Evolutionary conservation across 2,888 invertebrate genomes (phyloP).

Genomic region (Protonemura montana): DNA sequence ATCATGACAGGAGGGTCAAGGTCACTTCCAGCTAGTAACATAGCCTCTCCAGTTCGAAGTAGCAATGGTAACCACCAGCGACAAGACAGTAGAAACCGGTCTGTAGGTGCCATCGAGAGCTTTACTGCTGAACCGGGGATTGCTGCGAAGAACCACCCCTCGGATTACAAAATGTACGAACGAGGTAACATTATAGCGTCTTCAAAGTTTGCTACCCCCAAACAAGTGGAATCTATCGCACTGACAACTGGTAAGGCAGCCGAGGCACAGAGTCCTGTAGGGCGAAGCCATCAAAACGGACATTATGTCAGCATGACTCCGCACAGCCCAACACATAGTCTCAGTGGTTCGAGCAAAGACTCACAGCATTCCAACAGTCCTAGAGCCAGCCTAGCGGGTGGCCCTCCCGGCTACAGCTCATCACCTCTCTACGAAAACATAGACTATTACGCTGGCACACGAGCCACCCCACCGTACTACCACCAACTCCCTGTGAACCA

Average conservation of each 20-base stretch:
- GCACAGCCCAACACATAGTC: conserved; percentile 67
- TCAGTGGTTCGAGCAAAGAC: conserved; percentile 68
- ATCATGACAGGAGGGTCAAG: conserved; percentile 48
- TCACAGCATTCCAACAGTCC: conserved; percentile 59
- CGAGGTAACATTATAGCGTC: conserved; percentile 78
- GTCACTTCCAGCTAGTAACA: conserved; percentile 51
- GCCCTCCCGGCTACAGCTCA: conserved; percentile 54
- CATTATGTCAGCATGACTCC: conserved; percentile 53
- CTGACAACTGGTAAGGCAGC: conserved; percentile 41
- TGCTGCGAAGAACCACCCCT: conserved; percentile 53
- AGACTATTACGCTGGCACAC: conserved; percentile 73
- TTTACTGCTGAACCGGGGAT: conserved; percentile 67
- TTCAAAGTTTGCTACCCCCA: conserved; percentile 80
- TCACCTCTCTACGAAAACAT: conserved; percentile 82
- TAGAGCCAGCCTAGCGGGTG: conserved; percentile 56
- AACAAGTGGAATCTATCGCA: conserved; percentile 72
- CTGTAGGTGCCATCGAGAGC: conserved; percentile 72
- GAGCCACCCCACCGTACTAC: conserved; percentile 67
- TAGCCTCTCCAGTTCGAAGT: conserved; percentile 50
- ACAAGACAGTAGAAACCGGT: conserved; percentile 60
- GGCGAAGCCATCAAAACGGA: conserved; percentile 31
- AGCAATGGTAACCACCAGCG: conserved; percentile 50
- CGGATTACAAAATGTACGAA: conserved; percentile 69
- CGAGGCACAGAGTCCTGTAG: conserved; percentile 41
- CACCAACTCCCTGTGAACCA: conserved; percentile 61